Evolutionary conservation across 2,888 invertebrate species (phyloP).

Genomic region (Blera fallax): DNA sequence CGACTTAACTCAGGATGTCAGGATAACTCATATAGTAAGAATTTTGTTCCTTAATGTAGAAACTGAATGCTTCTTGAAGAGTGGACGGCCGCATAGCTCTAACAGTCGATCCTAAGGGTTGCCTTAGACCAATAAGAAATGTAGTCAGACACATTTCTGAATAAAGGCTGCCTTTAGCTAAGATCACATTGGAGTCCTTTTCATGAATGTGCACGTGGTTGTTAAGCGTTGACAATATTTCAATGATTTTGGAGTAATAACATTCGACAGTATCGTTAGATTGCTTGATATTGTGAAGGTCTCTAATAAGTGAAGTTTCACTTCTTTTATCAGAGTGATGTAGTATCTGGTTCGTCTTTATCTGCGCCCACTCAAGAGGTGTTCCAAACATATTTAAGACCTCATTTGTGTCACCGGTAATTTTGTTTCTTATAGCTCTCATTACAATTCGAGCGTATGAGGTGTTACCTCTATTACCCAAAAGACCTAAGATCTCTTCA

Average conservation of each 20-base stretch:
- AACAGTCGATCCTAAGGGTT: background rate
- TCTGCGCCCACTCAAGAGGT: background rate
- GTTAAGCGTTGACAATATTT: background rate
- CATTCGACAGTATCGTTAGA: background rate
- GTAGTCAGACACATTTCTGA: background rate
- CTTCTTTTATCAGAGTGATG: background rate
- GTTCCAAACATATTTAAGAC: background rate
- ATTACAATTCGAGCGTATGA: background rate
- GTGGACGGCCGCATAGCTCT: conserved; percentile 1
- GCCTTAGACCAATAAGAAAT: conserved; percentile 1
- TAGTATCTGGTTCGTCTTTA: background rate
- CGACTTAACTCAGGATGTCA: background rate
- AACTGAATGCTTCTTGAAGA: background rate
- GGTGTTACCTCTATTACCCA: background rate
- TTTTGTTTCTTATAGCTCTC: background rate
- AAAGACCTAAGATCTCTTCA: background rate
- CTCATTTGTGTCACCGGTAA: background rate
- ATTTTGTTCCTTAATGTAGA: conserved; percentile 12
- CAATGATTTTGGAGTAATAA: background rate
- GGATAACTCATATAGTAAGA: background rate
- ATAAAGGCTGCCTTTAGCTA: background rate
- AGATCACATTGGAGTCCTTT: background rate
- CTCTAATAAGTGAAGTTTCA: background rate
- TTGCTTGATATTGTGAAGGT: background rate
- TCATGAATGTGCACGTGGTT: background rate